Conservation (phyloP, 2,797 vertebrate genomes). For the Pempheris klunzingeri region DNA sequence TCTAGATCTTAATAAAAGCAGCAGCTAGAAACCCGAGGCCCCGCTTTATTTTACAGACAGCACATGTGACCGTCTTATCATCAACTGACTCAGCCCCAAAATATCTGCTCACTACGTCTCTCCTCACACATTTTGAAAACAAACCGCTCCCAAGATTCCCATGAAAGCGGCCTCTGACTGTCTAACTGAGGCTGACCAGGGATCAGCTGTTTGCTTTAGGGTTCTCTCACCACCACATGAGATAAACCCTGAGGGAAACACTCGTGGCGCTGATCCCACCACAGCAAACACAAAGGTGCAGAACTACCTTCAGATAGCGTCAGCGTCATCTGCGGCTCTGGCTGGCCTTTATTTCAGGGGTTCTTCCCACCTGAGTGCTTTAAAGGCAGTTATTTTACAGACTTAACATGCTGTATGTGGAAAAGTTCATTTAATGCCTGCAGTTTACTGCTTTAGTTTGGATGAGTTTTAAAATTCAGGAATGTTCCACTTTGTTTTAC, state of each 20-base stretch:
- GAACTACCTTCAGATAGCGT: slow-evolving; percentile 26
- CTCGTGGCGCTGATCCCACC: not conserved
- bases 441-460: slow-evolving; percentile 8
- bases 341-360: not conserved
- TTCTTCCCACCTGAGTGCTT: slow-evolving; percentile 4
- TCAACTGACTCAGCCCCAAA: not conserved
- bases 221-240: slow-evolving; percentile 17
- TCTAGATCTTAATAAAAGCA: not conserved
- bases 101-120: not conserved
- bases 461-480: slow-evolving; percentile 11
- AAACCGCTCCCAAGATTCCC: not conserved
- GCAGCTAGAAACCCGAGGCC: not conserved
- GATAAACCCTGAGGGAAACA: slow-evolving; percentile 14
- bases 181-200: slow-evolving; percentile 18
- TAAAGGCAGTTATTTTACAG: not conserved
- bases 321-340: slow-evolving; percentile 26
- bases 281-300: slow-evolving; percentile 44
- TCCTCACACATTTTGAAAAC: not conserved
- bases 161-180: rapidly evolving
- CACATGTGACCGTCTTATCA: not conserved
- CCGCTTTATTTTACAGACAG: not conserved
- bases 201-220: slow-evolving; percentile 52
- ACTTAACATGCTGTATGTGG: not conserved
- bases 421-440: slow-evolving; percentile 1
- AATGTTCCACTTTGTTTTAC: not conserved